Evolutionary conservation across 92 coral and sea anemone species (phyloP), one percentile per base, ranked within the genome.

Genomic region (Umimayanthus chanpuru): DNA sequence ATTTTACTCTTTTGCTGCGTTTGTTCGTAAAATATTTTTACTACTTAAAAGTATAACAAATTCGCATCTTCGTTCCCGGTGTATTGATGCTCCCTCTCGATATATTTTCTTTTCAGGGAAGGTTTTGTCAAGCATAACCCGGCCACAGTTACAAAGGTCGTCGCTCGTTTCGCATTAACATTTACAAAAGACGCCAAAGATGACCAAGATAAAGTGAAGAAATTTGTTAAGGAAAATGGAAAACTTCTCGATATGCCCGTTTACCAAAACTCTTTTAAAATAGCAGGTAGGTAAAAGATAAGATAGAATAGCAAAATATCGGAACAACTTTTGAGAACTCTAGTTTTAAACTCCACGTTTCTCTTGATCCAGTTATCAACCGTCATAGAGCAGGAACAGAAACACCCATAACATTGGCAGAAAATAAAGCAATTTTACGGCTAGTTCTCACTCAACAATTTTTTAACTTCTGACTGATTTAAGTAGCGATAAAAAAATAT

Each of bases 161-260:
- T 95, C 25, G 99, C 95, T 20, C 94, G 96, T 25, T 97, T 97
- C 77, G 89, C 94, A 43, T 83, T 97, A 41, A 94, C 94, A 11
- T 97, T 97, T 87, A 89, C 89, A 49, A 86, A 94, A 66, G 92
- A 86, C 32, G 89, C 89, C 12, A 77, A 74, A 47, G 92, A 94
- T 43, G 80, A 88, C 47, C 92, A 92, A 49, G 81, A 93, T 14
- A 93, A 64, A 74, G 65, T 97, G 28, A 89, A 72, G 56, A 88
- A 87, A 53, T 73, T 86, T 77, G 95, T 97, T 2, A 81, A 89
- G 53, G 90, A 86, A 23, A 77, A 81, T 4, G 98, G 94, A 43
- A 86, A 85, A 80, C 95, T 97, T n/a, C 89, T 92, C 61, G 99
- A 97, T 61, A 95, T 97, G 99, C 99, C 99, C 0, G 98, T 94